phyloP scores from a whole-genome alignment of 2,888 invertebrate genomes.

The Alloplasta piceator region DNA sequence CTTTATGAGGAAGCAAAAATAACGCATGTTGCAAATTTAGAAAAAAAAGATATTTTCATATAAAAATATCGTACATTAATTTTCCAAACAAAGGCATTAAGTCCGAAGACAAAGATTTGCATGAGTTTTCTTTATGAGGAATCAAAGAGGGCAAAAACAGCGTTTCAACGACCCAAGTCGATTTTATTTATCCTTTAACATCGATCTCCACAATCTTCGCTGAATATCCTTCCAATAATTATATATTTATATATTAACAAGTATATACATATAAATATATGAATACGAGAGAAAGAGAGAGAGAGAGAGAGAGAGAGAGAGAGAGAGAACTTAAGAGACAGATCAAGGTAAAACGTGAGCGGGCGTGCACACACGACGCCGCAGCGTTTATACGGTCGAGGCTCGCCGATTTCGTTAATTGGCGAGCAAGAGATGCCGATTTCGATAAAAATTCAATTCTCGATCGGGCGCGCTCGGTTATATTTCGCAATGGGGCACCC shows the following conservation, averaged over 20 bases:
- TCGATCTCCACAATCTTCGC: constrained; percentile 7
- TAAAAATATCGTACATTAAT: too few species aligned
- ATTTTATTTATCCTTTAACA: constrained; percentile 22
- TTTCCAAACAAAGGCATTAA: too few species aligned
- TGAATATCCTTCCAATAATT: constrained; percentile 21
- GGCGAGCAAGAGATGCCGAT: constrained; percentile 63
- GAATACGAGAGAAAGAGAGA: constrained; percentile 3
- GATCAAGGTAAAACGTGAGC: constrained; percentile 29
- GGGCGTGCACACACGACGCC: constrained; percentile 28
- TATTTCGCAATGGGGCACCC: constrained; percentile 72
- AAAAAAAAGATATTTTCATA: too few species aligned
- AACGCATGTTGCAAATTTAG: too few species aligned
- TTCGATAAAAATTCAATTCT: constrained; percentile 82
- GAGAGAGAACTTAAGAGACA: constrained; percentile 9
- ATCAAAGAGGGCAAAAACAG: too few species aligned
- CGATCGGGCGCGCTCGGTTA: constrained; percentile 80
- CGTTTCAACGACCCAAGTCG: too few species aligned
- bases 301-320: neutral
- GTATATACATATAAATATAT: constrained; percentile 36
- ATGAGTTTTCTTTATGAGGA: too few species aligned
- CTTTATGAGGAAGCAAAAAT: too few species aligned
- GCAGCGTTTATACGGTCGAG: constrained; percentile 21
- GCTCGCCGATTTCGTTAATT: constrained; percentile 58
- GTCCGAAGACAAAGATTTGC: too few species aligned
- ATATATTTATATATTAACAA: constrained; percentile 11